These are phyloP conservation scores for Catotricha subobsoleta DNA, from an alignment of 2,888 invertebrate genomes.

Conservation along the genomic window DNA sequence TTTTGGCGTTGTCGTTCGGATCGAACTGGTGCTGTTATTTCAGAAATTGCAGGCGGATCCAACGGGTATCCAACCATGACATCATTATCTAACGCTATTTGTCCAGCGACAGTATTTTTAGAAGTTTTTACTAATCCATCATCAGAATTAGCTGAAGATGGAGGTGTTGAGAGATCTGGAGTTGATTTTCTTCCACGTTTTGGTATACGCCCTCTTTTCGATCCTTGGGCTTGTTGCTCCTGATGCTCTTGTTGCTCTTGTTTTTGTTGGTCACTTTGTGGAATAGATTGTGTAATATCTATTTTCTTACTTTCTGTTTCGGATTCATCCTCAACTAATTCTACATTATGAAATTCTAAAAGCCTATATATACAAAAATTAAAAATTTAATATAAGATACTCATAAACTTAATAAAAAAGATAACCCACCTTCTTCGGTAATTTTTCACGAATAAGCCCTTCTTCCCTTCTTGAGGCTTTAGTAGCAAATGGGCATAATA, in stretches of 20 bases:
- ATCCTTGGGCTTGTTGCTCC: conserved; percentile 20
- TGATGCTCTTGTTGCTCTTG: conserved; percentile 26
- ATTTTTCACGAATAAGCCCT: conserved; percentile 30
- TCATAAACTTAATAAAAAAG: conserved; percentile 1
- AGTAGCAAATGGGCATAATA: conserved; percentile 56
- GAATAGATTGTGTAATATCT: too few relatives aligned
- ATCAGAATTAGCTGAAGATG: conserved; percentile 7
- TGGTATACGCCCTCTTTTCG: conserved; percentile 16
- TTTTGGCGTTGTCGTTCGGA: conserved; percentile 9
- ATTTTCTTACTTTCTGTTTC: conserved; percentile 12
- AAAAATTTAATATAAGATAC: background rate
- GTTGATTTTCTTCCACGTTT: conserved; percentile 30
- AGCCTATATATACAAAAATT: conserved; percentile 33
- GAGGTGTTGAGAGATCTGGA: conserved; percentile 21
- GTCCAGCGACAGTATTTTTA: conserved; percentile 11
- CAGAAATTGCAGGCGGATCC: conserved; percentile 19
- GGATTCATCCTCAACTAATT: conserved; percentile 27
- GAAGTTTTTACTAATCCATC: background rate
- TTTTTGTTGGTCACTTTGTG: background rate
- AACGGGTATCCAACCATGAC: conserved; percentile 23
- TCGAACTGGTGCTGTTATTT: conserved; percentile 7
- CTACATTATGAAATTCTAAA: conserved; percentile 55
- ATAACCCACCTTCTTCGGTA: conserved; percentile 41
- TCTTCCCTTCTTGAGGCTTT: conserved; percentile 37
- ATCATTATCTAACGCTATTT: conserved; percentile 20